Percentiles rank a stretch among this genome's conserved stretches.
Evolutionary conservation across 2,113 vertebrate species (phyloP).

Genomic region (Irena cyanogastra): DNA sequence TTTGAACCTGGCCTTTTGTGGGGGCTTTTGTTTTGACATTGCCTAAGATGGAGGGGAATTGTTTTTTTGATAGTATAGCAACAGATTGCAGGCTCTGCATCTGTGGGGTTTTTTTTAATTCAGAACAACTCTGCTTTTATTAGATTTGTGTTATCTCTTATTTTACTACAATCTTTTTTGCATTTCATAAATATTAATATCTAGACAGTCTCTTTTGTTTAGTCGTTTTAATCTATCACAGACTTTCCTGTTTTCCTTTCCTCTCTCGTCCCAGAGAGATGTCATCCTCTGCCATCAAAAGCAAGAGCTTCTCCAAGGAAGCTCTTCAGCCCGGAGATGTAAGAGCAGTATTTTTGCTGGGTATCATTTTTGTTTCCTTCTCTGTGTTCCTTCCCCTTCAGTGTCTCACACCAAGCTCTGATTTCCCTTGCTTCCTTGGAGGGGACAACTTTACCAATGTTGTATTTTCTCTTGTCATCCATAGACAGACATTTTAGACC

Average conservation of each 20-base stretch:
- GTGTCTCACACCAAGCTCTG: not conserved
- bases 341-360: not conserved
- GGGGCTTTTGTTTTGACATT: not conserved
- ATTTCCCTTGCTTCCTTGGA: not conserved
- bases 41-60: not conserved
- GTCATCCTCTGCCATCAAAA: slow-evolving; percentile 21
- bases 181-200: slow-evolving; percentile 57
- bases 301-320: not conserved
- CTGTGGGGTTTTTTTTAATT: not conserved
- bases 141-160: slow-evolving; percentile 29
- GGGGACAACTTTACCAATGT: not conserved
- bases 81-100: not conserved
- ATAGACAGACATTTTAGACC: not conserved
- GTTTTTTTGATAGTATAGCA: not conserved
- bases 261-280: not conserved
- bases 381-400: not conserved
- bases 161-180: slow-evolving; percentile 20
- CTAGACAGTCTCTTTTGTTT: slow-evolving; percentile 5
- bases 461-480: not conserved
- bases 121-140: slow-evolving; percentile 30
- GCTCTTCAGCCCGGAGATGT: not conserved
- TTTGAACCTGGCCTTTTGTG: not conserved
- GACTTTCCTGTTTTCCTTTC: slow-evolving; percentile 21
- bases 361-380: not conserved
- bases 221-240: slow-evolving; percentile 23